Conservation (phyloP, 2,888 invertebrate genomes). For the Congeria kusceri region DNA sequence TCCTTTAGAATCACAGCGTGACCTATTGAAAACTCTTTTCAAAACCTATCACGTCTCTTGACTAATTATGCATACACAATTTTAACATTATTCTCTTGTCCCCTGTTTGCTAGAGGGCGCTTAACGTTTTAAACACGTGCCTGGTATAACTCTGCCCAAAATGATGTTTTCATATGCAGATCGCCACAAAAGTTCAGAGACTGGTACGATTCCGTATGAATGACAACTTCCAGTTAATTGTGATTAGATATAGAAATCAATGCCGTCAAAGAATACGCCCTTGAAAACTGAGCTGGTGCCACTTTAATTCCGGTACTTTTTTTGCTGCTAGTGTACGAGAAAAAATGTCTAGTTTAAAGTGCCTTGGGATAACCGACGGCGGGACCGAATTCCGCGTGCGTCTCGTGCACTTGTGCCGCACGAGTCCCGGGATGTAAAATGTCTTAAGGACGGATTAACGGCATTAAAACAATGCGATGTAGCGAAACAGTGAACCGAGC, state of each 20-base stretch:
- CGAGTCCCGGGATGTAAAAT: no score
- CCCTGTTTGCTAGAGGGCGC: conserved; percentile 40
- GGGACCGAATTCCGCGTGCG: neutral
- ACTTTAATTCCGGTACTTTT: neutral
- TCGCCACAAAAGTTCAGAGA: conserved; percentile 42
- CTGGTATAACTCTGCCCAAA: conserved; percentile 45
- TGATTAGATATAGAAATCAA: conserved; percentile 43
- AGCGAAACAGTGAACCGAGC: no score
- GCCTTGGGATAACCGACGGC: neutral
- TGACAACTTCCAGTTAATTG: conserved; percentile 36
- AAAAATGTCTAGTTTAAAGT: neutral
- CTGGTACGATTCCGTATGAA: conserved; percentile 30
- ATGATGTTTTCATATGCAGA: conserved; percentile 58
- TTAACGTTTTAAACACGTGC: conserved; percentile 47
- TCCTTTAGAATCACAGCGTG: conserved; percentile 9
- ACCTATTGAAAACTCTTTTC: conserved; percentile 33
- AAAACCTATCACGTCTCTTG: conserved; percentile 37
- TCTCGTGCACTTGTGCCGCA: conserved; percentile 1
- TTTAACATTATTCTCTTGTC: conserved; percentile 47
- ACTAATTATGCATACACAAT: conserved; percentile 56
- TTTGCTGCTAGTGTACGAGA: no score
- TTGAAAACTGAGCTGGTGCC: conserved; percentile 6
- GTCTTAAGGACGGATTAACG: no score
- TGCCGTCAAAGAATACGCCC: neutral
- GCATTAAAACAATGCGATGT: no score